Base-by-base conservation (phyloP, 30 jellyfish, hydroid and myxozoan species). In the Hydra vulgaris region DNA sequence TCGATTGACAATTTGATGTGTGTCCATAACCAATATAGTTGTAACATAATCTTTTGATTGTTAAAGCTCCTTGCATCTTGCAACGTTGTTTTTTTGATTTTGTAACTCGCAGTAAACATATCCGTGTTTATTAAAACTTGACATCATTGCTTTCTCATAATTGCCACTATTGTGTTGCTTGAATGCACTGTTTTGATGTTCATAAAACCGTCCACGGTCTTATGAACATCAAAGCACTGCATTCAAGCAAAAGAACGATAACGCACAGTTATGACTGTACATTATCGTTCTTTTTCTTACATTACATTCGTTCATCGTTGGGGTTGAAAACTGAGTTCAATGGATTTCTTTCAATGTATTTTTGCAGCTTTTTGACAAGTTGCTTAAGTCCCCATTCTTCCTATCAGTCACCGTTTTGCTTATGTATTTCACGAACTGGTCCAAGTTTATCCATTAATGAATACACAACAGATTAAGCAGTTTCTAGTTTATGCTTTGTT, bases 341-440 rank as follows among this genome's bases (percentile, higher is more conserved):
- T 22, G 89, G 94, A 73, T 85, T 85, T 78, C 95, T 79, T 70
- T 79, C 84, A 25, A 73, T 79, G 66, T 85, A 85, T 75, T 79
- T 85, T 74, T 53, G 81, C 67, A 85, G 74, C 25, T 85, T 79
- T 74, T 85, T 89, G 20, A 79, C 77, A 70, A 85, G 72, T 83
- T 85, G 73, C 68, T 85, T 84, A 20, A 85, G 85, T 54, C 72
- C 53, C 84, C 85, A 79, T 54, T 85, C 85, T 67, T 85, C 86
- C 80, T 85, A 85, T 21, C 81, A 72, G 70, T 85, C 84, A 79
- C 71, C 86, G 66, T 79, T 85, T 70, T 79, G 79, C 21, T 70
- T 72, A 74, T 27, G 53, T 20, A 69, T 78, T 72, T 85, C 83
- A 54, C 71, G 69, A 68, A 79, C 94, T 18, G 94, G 94, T n/a